Evolutionary conservation across 1,140 invertebrate genomes (phyloP), one percentile per base, ranked within the genome.

Genomic region (Plectrocnemia conspersa): DNA sequence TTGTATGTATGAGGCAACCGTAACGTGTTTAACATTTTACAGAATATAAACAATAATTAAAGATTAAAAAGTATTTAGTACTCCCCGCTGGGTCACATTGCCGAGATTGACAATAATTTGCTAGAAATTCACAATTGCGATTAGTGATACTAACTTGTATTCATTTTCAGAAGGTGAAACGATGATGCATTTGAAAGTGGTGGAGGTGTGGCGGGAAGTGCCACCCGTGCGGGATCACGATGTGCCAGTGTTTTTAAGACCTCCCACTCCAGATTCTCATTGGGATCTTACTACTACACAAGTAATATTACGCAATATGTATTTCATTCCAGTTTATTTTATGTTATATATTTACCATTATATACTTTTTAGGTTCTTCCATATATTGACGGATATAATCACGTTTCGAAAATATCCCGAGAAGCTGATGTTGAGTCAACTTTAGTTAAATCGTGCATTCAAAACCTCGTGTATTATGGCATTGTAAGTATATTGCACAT

Each of bases 251-350:
- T 83, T 95, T 63, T 75, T 88, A 64, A 66, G 27, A 62, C 64
- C 18, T 19, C 61, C 4, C 58, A 65, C 33, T 35, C 62, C 68
- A 47, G 67, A 69, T 15, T 65, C 67, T 1, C 68, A 74, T 22
- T 97, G 92, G 92, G 93, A 97, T 72, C 79, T 97, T 18, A 96
- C 93, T 3, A 96, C 93, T 3, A 86, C 93, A 67, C 86, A 90
- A 75, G 82, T 84, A 36, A 58, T 32, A 29, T 4, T 13, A 5
- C n/a, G 5, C 13, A 11, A 29, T 16, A 47, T 18, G 7, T 15
- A 29, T 47, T 7, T 18, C 29, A 47, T 4, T 21, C 18, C 21
- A 38, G 11, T 38, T 38, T 15, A 38, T 38, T 38, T 9, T 38
- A 9, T 13, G 6, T 7, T 38, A 38, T 16, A 10, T 21, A 6